Evolutionary conservation across 1,140 invertebrate genomes (phyloP), one percentile per base, ranked within the genome.

Genomic region (Drosophila azteca): DNA sequence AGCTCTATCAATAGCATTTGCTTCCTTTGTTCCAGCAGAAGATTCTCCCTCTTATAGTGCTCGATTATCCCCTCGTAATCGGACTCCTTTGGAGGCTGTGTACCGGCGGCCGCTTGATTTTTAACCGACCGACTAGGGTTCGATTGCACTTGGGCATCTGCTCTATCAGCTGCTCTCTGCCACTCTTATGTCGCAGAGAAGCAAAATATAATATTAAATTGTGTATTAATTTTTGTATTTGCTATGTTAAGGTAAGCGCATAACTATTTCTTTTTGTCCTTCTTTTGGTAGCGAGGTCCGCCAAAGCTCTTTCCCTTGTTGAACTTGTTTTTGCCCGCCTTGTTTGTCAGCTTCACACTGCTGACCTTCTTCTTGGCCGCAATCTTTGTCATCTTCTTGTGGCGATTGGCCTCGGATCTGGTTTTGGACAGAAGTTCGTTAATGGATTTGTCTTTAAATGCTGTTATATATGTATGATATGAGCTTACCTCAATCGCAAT

Each of bases 91-190:
- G 74, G 92, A 15, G 71, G 92, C 89, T 61, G 90, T 83, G 72
- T 41, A 20, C 77, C 78, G 1, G 17, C 6, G n/a, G 76, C 76
- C 0, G 87, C 26, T 51, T 74, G 58, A 11, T 41, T 57, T 13
- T 73, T 77, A 2, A 51, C 96, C 97, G 98, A 3, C 95, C 95
- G 48, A 98, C 91, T 11, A 98, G 92, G 54, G 94, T 93, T 87
- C 93, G 93, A 92, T 98, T 97, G 87, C 94, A 94, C 6, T 93
- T 92, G 2, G 97, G 96, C 66, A 98, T 93, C 75, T 95, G 94
- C 45, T 94, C 92, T 2, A 97, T 93, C 22, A 96, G 91, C 29
- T 93, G 93, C 74, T 95, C 94, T 29, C 94, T 93, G 45, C 94
- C 93, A 90, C 96, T 96, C 61, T 96, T 95, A 26, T 96, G 94